Evolutionary conservation across 2,888 invertebrate genomes (phyloP).

Genomic region (Aspidapion aeneum): DNA sequence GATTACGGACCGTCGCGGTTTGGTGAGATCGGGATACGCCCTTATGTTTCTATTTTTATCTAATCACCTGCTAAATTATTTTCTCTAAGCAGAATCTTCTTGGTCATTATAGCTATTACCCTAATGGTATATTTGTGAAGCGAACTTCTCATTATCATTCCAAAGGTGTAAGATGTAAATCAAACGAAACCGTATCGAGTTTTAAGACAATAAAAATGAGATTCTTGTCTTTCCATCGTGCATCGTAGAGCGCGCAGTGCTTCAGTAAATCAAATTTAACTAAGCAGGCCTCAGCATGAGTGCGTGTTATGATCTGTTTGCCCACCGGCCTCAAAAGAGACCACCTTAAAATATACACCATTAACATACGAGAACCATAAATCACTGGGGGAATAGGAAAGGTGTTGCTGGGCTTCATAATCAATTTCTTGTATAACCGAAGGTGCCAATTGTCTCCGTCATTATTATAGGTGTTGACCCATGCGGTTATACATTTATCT

Average conservation of each 20-base stretch:
- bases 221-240: not conserved
- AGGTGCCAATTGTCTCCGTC: slow-evolving; percentile 25
- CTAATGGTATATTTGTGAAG: too few relatives aligned
- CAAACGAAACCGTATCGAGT: too few relatives aligned
- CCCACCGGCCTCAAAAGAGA: not conserved
- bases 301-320: not conserved
- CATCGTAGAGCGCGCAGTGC: too few relatives aligned
- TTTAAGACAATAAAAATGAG: not conserved
- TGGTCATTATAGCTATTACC: too few relatives aligned
- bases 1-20: too few relatives aligned
- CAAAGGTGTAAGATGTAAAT: too few relatives aligned
- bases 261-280: not conserved
- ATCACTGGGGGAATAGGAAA: slow-evolving; percentile 30
- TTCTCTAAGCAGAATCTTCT: too few relatives aligned
- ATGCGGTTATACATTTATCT: slow-evolving; percentile 23
- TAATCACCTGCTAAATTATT: too few relatives aligned
- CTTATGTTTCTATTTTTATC: too few relatives aligned
- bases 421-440: slow-evolving; percentile 42
- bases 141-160: too few relatives aligned
- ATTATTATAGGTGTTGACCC: slow-evolving; percentile 21
- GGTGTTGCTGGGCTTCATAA: slow-evolving; percentile 39
- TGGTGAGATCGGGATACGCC: too few relatives aligned
- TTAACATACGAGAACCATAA: slow-evolving; percentile 38
- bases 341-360: slow-evolving; percentile 36
- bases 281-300: not conserved